phyloP scores from a whole-genome alignment of 2,888 invertebrate genomes.

The Leptothorax acervorum region DNA sequence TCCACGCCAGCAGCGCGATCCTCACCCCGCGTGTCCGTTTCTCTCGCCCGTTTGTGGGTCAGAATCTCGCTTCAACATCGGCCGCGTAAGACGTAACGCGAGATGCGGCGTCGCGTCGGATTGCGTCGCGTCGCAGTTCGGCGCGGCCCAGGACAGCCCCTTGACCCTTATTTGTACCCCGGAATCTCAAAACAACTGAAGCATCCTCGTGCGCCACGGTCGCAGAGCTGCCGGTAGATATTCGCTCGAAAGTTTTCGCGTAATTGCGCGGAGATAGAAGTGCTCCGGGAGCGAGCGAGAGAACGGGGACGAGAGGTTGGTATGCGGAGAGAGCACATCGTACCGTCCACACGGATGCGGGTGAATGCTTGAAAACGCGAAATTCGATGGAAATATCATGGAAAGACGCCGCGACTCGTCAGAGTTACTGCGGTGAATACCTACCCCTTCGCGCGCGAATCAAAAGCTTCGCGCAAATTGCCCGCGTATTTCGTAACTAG shows the following conservation, averaged over 20 bases:
- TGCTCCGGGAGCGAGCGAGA: neutral
- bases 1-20: neutral
- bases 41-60: slow-evolving; percentile 69
- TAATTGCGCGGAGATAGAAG: slow-evolving; percentile 47
- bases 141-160: slow-evolving; percentile 58
- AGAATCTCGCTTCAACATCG: slow-evolving; percentile 61
- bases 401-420: slow-evolving; percentile 13
- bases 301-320: neutral
- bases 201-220: slow-evolving; percentile 23
- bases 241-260: slow-evolving; percentile 43
- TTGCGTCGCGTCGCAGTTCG: neutral
- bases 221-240: slow-evolving; percentile 42
- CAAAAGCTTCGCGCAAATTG: slow-evolving; percentile 30
- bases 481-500: slow-evolving; percentile 17
- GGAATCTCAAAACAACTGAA: slow-evolving; percentile 70
- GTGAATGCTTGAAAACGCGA: slow-evolving; percentile 2
- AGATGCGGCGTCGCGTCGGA: slow-evolving; percentile 12
- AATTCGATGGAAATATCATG: slow-evolving; percentile 47
- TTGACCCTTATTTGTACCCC: slow-evolving; percentile 69
- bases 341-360: slow-evolving; percentile 29
- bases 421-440: slow-evolving; percentile 13
- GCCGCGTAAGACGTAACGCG: slow-evolving; percentile 39
- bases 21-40: slow-evolving; percentile 17
- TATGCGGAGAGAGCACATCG: neutral
- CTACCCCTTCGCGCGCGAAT: slow-evolving; percentile 4